Conservation (phyloP, 2,113 vertebrate species). For the Vidua macroura region DNA sequence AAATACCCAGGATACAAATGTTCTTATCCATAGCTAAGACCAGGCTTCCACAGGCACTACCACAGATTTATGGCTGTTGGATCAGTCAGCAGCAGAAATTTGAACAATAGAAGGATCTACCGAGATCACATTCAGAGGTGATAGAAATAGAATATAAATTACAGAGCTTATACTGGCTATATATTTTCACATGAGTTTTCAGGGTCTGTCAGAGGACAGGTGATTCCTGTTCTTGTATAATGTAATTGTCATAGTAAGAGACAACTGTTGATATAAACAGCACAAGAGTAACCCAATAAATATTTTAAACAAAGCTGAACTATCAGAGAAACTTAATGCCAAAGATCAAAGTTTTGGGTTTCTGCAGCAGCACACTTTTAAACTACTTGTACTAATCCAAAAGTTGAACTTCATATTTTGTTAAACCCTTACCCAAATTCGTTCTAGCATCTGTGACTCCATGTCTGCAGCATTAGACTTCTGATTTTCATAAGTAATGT, state of each 20-base stretch:
- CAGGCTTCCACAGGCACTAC: neutral
- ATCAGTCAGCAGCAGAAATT: neutral
- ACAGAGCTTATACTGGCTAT: neutral
- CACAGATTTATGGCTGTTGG: neutral
- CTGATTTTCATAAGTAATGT: neutral
- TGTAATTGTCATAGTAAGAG: neutral
- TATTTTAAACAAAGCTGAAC: neutral
- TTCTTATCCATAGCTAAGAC: neutral
- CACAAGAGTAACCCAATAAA: neutral
- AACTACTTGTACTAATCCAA: neutral
- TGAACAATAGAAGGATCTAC: neutral
- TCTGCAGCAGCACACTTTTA: neutral
- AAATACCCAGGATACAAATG: neutral
- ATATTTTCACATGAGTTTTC: neutral
- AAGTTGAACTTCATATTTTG: neutral
- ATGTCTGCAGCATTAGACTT: neutral
- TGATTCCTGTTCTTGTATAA: neutral
- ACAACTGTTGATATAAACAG: neutral
- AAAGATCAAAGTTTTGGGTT: neutral
- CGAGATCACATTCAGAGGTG: neutral
- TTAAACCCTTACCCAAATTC: neutral
- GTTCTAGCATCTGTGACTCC: neutral
- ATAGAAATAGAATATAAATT: neutral
- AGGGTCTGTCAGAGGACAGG: neutral
- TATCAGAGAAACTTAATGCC: neutral